A percentile compares a stretch with the other conserved stretches of the same genome.
Conservation (phyloP, 2,888 invertebrate species). For the Eupithecia inturbata region DNA sequence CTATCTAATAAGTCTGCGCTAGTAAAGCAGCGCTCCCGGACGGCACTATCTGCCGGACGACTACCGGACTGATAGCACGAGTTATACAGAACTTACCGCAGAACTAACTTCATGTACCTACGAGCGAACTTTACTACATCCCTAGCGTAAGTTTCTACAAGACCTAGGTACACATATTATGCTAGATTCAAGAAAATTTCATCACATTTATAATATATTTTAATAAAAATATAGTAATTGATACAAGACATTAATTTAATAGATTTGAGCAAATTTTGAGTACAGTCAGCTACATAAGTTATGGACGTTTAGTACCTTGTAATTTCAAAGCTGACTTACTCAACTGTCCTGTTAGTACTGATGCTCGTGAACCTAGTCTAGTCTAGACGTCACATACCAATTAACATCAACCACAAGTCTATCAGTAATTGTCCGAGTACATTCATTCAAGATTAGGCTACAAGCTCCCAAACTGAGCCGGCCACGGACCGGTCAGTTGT, state of each 20-base stretch:
- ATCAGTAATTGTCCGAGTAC: background rate
- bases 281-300: background rate
- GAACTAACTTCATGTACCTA: background rate
- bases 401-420: background rate
- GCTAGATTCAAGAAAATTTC: background rate
- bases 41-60: background rate
- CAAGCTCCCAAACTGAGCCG: constrained; percentile 4
- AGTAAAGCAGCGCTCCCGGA: background rate
- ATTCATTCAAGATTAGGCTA: constrained; percentile 11
- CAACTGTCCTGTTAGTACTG: background rate
- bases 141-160: too few relatives aligned
- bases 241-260: background rate
- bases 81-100: background rate
- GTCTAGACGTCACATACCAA: background rate
- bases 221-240: too few relatives aligned
- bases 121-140: background rate
- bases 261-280: background rate
- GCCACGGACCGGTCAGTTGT: constrained; percentile 8
- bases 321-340: background rate
- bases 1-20: background rate
- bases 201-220: background rate
- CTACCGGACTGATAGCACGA: background rate
- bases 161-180: too few relatives aligned
- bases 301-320: background rate
- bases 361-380: too few relatives aligned